Evolutionary conservation across 1,140 invertebrate species (phyloP).

Genomic region (Himalopsyche phryganea): DNA sequence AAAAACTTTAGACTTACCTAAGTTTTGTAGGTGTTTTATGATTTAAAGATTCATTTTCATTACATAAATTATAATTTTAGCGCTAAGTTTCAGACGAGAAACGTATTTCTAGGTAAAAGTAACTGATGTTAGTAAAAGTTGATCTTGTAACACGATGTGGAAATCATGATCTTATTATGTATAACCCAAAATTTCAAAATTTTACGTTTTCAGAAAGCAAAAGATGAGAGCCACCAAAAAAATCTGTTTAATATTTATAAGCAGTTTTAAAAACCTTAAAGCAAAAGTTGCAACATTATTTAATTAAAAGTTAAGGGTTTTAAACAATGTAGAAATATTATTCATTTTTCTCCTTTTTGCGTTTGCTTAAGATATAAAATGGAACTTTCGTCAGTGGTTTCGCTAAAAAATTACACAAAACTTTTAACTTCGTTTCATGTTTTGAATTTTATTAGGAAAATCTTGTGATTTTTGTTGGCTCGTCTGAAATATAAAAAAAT

Average conservation of each 20-base stretch:
- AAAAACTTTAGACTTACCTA: too few species aligned
- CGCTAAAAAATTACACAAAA: too few species aligned
- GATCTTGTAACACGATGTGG: not conserved
- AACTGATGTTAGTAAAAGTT: not conserved
- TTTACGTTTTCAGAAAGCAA: not conserved
- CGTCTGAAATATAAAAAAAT: too few species aligned
- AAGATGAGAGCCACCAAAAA: not conserved
- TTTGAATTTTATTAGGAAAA: too few species aligned
- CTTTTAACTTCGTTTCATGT: too few species aligned
- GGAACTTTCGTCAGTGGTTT: too few species aligned
- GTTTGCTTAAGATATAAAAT: too few species aligned
- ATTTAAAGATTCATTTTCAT: too few species aligned
- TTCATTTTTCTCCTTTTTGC: not conserved
- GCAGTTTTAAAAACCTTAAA: not conserved
- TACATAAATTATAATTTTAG: too few species aligned
- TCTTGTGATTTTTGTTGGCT: too few species aligned
- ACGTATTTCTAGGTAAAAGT: not conserved
- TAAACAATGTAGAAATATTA: not conserved
- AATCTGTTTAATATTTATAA: not conserved
- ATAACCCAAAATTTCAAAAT: not conserved
- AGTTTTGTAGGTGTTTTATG: too few species aligned
- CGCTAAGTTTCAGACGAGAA: too few species aligned
- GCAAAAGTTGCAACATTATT: constrained; percentile 6
- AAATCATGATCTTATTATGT: constrained; percentile 4
- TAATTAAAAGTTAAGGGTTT: constrained; percentile 6